These are phyloP conservation scores for Cryptoprocta ferox DNA, from an alignment of 2,797 vertebrate species.

Conservation along the genomic window DNA sequence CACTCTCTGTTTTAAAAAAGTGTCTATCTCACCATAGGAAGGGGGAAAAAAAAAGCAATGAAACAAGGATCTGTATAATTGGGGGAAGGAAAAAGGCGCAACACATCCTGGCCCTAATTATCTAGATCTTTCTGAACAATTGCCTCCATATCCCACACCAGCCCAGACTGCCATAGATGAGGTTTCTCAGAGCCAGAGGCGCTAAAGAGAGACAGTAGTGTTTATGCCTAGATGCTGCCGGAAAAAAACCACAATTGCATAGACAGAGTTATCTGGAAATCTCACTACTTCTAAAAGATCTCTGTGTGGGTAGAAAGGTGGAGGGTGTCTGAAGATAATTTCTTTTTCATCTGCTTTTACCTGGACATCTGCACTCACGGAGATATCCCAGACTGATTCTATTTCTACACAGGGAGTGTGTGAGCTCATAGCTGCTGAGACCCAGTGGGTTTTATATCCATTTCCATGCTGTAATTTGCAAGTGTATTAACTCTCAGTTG, in stretches of 20 bases:
- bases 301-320: conserved; percentile 74
- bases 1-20: not conserved
- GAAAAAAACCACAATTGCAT: conserved; percentile 78
- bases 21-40: not conserved
- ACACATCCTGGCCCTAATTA: conserved; percentile 75
- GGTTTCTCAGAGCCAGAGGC: conserved; percentile 81
- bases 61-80: conserved; percentile 69
- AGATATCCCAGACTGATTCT: not conserved
- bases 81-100: conserved; percentile 69
- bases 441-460: conserved; percentile 47
- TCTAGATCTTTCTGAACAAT: conserved; percentile 77
- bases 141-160: conserved; percentile 72
- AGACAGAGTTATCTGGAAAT: conserved; percentile 82
- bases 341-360: conserved; percentile 67
- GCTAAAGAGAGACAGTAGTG: conserved; percentile 78
- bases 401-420: conserved; percentile 19
- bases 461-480: conserved; percentile 27
- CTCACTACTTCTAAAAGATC: conserved; percentile 77
- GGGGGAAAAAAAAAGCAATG: not conserved
- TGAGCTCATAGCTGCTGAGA: conserved; percentile 32
- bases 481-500: conserved; percentile 68
- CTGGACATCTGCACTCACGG: conserved; percentile 57
- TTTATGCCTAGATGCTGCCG: conserved; percentile 74
- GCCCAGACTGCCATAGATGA: conserved; percentile 70
- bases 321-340: conserved; percentile 74